Evolutionary conservation across 2,113 vertebrate genomes (phyloP), one percentile per base, ranked within the genome.

Genomic region (Engraulis encrasicolus): DNA sequence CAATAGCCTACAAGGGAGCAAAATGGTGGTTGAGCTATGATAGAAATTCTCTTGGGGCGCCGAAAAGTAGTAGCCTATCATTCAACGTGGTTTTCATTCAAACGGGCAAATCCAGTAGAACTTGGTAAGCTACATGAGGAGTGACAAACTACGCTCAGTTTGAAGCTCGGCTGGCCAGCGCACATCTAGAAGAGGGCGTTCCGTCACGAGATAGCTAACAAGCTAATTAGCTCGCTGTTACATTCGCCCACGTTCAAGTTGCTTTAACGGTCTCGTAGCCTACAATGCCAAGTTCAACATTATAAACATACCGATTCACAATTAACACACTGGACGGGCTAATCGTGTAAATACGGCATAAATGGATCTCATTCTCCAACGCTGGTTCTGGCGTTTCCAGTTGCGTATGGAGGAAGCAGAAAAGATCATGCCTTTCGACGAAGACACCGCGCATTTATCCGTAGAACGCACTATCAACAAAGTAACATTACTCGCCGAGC

Each of bases 61-160:
- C 31, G 66, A 74, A 74, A 74, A 80, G 52, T 6, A 78, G 71
- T 45, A 45, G 40, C 40, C 40, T 50, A 31, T 83, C 17, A 82
- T 82, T 50, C 61, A 77, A 27, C 49, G 49, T 48, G 40, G 40
- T 77, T 82, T 34, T 50, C 66, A 83, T 83, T 52, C 34, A 78
- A 78, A 37, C 34, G 84, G 54, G 74, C 23, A 36, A 50, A 38
- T 20, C 40, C 31, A 88, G 86, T 91, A 88, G 40, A n/a, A n/a
- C n/a, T n/a, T n/a, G n/a, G 40, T 45, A 45, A 9, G 40, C 40
- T 45, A 89, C 78, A 50, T 81, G 52, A 88, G 90, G 88, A 74
- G 66, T 74, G 66, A 74, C 66, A 34, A 31, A 74, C 66, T 74
- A 74, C 66, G 31, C 66, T 74, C 27, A 74, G 66, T 31, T 74